Conservation (phyloP, 2,888 invertebrate species). For the Chrysomela aeneicollis region DNA sequence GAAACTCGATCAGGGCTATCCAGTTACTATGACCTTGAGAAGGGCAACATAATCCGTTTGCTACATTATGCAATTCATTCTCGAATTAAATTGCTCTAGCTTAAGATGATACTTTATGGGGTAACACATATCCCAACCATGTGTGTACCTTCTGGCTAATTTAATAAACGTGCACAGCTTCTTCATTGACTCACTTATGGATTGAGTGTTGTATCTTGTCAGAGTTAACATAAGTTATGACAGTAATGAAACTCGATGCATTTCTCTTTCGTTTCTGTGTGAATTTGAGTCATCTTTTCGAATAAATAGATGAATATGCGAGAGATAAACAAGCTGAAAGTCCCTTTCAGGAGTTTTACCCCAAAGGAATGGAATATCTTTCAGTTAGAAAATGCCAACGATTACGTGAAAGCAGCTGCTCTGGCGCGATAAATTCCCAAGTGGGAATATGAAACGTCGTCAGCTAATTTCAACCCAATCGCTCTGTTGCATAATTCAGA, state of each 20-base stretch:
- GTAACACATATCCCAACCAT: conserved; percentile 19
- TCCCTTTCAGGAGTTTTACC: neutral
- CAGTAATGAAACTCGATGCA: neutral
- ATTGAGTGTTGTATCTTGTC: too few species aligned
- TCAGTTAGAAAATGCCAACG: neutral
- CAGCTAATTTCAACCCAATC: neutral
- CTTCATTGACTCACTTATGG: too few species aligned
- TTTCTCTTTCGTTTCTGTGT: neutral
- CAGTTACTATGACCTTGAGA: neutral
- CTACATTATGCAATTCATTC: neutral
- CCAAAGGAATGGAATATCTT: neutral
- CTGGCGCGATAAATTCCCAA: neutral
- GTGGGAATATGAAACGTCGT: neutral
- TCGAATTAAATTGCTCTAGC: too few species aligned
- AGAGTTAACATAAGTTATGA: neutral
- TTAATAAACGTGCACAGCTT: conserved; percentile 14
- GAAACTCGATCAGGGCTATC: neutral
- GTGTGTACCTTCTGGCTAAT: conserved; percentile 12
- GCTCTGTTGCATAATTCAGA: neutral
- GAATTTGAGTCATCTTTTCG: neutral
- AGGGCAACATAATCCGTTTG: neutral
- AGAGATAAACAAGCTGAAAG: neutral
- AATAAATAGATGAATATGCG: neutral
- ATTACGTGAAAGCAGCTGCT: neutral
- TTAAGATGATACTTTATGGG: too few species aligned